Evolutionary conservation across 1,140 invertebrate species (phyloP).

Genomic region (Bombus terrestris): DNA sequence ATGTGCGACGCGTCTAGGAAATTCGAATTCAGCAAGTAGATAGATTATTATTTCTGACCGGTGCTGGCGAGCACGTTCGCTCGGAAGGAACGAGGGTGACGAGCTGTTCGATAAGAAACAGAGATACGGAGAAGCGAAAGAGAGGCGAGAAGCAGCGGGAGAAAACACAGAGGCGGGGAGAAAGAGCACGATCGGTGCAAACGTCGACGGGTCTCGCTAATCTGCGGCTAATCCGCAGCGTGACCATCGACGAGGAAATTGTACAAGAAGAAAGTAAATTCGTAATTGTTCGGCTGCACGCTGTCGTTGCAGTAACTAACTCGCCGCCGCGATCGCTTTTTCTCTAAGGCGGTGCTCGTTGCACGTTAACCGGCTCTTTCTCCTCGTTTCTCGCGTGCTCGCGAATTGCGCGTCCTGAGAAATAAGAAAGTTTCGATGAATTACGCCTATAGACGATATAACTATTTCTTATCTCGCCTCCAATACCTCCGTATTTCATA

Average conservation of each 20-base stretch:
- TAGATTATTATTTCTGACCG: neutral
- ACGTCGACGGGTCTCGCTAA: conserved; percentile 19
- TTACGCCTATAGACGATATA: neutral
- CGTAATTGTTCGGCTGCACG: conserved; percentile 55
- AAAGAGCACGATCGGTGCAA: neutral
- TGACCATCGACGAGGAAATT: conserved; percentile 58
- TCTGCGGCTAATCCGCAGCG: conserved; percentile 39
- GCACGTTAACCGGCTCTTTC: conserved; percentile 48
- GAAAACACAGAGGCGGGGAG: neutral
- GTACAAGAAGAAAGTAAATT: conserved; percentile 63
- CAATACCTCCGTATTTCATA: neutral
- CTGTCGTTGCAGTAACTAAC: conserved; percentile 49
- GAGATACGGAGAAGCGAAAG: neutral
- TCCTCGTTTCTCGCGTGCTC: conserved; percentile 2
- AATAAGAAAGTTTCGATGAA: conserved; percentile 63
- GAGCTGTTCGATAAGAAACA: neutral
- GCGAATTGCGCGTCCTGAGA: conserved; percentile 42
- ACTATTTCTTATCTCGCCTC: neutral
- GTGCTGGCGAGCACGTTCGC: neutral
- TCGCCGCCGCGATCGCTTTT: conserved; percentile 27
- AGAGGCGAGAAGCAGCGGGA: neutral
- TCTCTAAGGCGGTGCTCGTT: conserved; percentile 39
- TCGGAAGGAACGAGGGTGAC: neutral
- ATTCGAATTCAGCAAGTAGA: conserved; percentile 30
- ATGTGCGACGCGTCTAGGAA: neutral